These are phyloP conservation scores for Megaptera novaeangliae DNA, from an alignment of 2,113 vertebrate species.

Conservation along the genomic window DNA sequence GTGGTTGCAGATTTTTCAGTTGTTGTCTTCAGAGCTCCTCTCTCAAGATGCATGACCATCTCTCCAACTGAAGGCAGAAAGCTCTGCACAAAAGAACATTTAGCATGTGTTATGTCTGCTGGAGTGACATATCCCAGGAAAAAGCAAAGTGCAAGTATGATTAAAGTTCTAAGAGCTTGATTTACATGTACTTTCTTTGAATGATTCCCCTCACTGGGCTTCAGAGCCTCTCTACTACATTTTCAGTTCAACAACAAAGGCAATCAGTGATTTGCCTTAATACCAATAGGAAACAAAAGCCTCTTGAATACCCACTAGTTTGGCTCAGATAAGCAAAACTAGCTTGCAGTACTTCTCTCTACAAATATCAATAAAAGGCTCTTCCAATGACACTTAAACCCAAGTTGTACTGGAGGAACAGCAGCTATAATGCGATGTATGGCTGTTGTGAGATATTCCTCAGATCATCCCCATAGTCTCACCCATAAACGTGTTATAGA, in stretches of 20 bases:
- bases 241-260: background rate
- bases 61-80: background rate
- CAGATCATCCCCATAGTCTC: background rate
- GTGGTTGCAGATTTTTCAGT: background rate
- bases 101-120: background rate
- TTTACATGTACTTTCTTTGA: background rate
- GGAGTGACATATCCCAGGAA: background rate
- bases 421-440: background rate
- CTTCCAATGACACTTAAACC: background rate
- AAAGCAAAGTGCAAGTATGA: background rate
- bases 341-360: background rate
- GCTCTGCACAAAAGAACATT: background rate
- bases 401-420: background rate
- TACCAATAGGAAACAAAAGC: conserved; percentile 16
- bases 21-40: background rate
- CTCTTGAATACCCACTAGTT: background rate
- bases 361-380: background rate
- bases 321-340: background rate
- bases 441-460: background rate
- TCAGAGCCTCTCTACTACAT: background rate
- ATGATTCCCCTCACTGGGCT: background rate
- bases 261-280: background rate
- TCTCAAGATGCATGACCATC: background rate
- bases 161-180: background rate
- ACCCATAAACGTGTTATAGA: background rate